These are phyloP conservation scores for Meloidogyne floridensis DNA, from an alignment of 1,140 invertebrate genomes.

Conservation along the genomic window DNA sequence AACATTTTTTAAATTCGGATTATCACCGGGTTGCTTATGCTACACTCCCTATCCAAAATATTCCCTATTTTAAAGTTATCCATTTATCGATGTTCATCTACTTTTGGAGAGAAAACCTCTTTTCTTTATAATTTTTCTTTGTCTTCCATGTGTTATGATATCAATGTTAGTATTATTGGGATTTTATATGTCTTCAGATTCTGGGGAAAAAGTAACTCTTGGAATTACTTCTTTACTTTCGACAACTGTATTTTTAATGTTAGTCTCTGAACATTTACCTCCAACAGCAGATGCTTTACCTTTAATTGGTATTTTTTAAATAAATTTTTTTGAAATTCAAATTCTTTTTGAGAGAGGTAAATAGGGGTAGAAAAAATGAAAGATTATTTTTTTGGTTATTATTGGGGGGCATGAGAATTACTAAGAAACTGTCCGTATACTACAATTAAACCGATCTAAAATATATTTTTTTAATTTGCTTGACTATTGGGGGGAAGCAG, in stretches of 20 bases:
- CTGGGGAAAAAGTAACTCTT: constrained; percentile 77
- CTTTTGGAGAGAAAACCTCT: constrained; percentile 75
- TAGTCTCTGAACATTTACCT: constrained; percentile 84
- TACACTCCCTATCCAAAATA: no score
- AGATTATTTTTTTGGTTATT: no score
- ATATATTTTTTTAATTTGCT: no score
- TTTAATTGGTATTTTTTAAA: constrained; percentile 74
- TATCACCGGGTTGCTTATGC: no score
- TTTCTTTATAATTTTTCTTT: constrained; percentile 88
- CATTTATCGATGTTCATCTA: constrained; percentile 75
- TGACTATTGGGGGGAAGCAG: no score
- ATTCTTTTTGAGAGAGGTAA: no score
- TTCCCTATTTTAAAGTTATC: constrained; percentile 67
- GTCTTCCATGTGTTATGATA: constrained; percentile 84
- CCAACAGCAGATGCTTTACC: constrained; percentile 85
- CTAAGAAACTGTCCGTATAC: no score
- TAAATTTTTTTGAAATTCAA: constrained; percentile 6
- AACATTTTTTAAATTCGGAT: no score
- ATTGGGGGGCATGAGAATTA: no score
- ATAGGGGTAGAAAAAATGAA: no score
- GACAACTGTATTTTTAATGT: constrained; percentile 91
- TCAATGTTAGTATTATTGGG: constrained; percentile 81
- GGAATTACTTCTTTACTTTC: constrained; percentile 84
- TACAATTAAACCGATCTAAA: no score
- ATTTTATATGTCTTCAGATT: constrained; percentile 87